Evolutionary conservation across 2,113 vertebrate genomes (phyloP), one percentile per base, ranked within the genome.

Genomic region (Catharus minimus): DNA sequence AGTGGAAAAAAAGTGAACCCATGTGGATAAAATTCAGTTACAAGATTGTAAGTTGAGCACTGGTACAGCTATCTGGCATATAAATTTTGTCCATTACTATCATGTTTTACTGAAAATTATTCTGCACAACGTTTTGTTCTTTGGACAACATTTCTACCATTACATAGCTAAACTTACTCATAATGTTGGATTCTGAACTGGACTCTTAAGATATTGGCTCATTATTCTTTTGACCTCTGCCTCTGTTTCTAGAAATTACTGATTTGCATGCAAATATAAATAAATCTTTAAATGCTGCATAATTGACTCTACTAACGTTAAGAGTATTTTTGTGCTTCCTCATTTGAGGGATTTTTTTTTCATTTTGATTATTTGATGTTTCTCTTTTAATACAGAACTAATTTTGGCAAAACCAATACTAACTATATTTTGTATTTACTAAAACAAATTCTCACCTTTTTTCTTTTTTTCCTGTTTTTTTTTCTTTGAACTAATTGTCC

Each of bases 401-500:
- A 75, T 88, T 85, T 92, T 91, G 23, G 62, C 82, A 71, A 88
- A 93, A 86, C 55, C 66, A 89, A 68, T 97, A 96, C 84, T 96
- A 78, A 30, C 36, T 95, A 89, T 98, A 81, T 96, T 95, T 98
- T 95, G 95, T 97, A 97, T 97, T 96, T 97, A 91, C 95, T 97
- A 62, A 93, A 94, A 96, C 36, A 53, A 94, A 71, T 93, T 97
- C 96, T 98, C 97, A 97, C 95, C 85, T 94, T 97, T 97, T 93
- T 36, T 91, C 86, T 95, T 89, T 68, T 79, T 93, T 65, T 88
- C 90, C 39, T 94, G 92, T 97, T 97, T 97, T 95, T 94, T 97
- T 98, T 97, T 96, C 97, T 96, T 98, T 98, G 94, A 90, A 96
- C 98, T 98, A 97, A 97, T 97, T 98, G 97, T 98, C 93, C 97